phyloP scores from a whole-genome alignment of 2,888 invertebrate genomes.

The Calliopum simillimum region DNA sequence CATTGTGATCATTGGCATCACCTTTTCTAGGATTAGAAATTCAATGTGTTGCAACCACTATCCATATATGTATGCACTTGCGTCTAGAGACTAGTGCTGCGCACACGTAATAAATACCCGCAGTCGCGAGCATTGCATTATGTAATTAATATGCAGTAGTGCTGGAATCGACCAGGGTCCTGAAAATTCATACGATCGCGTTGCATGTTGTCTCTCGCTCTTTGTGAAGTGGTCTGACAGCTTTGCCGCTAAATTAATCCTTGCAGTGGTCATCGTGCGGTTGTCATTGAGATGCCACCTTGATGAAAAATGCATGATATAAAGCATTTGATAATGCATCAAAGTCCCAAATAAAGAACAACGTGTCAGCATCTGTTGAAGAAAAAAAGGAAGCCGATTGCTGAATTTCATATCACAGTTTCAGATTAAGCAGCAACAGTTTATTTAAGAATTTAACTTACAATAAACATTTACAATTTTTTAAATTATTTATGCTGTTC shows the following conservation, averaged over 20 bases:
- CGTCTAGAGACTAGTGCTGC: not conserved
- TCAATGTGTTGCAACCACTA: not conserved
- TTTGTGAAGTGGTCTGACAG: not conserved
- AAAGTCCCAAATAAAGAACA: too few species aligned
- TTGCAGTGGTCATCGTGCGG: not conserved
- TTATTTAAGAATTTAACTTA: too few species aligned
- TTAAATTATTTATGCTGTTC: too few species aligned
- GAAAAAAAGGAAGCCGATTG: too few species aligned
- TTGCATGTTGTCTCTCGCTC: slow-evolving; percentile 39
- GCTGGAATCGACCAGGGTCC: not conserved
- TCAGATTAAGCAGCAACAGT: too few species aligned
- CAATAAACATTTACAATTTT: too few species aligned
- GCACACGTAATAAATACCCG: slow-evolving; percentile 3
- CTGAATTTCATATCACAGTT: too few species aligned
- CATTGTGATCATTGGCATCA: too few species aligned
- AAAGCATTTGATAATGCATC: not conserved
- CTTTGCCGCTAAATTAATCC: not conserved
- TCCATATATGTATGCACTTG: not conserved
- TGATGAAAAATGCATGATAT: slow-evolving; percentile 11
- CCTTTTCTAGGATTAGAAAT: too few species aligned
- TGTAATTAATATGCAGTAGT: slow-evolving; percentile 38
- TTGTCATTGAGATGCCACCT: not conserved
- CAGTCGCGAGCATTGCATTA: slow-evolving; percentile 37
- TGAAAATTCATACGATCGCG: slow-evolving; percentile 5
- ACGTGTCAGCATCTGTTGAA: too few species aligned